Base-by-base conservation (phyloP, 1,140 invertebrate species). In the Microplitis mediator region DNA sequence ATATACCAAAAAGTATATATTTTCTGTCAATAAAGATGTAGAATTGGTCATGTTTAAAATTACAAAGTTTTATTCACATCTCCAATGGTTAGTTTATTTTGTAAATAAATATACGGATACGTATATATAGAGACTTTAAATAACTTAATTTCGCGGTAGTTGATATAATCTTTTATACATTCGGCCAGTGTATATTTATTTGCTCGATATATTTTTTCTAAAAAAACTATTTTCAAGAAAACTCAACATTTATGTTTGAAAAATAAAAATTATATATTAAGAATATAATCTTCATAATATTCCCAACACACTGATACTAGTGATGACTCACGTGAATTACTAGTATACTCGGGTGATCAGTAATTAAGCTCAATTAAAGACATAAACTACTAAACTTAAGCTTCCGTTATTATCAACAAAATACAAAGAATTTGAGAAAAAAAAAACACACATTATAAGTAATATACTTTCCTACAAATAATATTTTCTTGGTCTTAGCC, bases 361-460 rank as follows among this genome's bases (percentile, higher is more conserved):
- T 65, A 71, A 71, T 71, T 71, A 71, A 71, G 69, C 16, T 71
- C 69, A 71, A 71, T 71, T 71, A 71, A 71, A 63, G 62, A 71
- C 58, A 51, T 39, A 54, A n/a, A 71, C 69, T 31, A 61, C 60
- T 32, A 71, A 71, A 51, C 60, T 52, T 54, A 58, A 63, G 45
- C 61, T 64, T 51, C 62, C 45, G 61, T 52, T 63, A 9, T 13
- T 65, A 45, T 35, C n/a, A 64, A 64, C 35, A 64, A n/a, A 64
- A 23, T 13, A 61, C 31, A 31, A 61, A 64, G 62, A 32, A 69
- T 13, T 63, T 23, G 23, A 23, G 16, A 16, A 56, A 56, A 36
- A 35, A 68, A 68, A 56, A 14, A 56, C n/a, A 34, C 4, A 14
- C 54, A 51, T 36, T 31, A 14, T 50, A 69, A 13, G 8, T 66